phyloP scores from a whole-genome alignment of 30 jellyfish, hydroid and myxozoan species.

The Phacellophora camtschatica region DNA sequence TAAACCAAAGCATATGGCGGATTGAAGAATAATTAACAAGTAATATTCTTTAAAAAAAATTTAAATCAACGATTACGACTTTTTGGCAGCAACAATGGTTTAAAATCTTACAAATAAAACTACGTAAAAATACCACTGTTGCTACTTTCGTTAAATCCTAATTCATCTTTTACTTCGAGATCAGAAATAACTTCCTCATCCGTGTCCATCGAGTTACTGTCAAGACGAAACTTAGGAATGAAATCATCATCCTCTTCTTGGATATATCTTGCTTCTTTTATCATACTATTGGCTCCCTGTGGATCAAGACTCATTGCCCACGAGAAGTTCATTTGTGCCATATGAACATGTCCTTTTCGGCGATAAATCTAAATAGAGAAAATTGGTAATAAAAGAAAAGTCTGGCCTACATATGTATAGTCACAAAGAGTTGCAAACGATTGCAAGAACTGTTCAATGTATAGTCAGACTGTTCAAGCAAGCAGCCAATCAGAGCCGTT shows the following conservation, averaged over 20 bases:
- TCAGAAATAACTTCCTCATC: slow-evolving; percentile 64
- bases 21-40: too few species aligned
- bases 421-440: too few species aligned
- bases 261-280: slow-evolving; percentile 81
- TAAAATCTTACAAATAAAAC: too few species aligned
- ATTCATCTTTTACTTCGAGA: slow-evolving; percentile 28
- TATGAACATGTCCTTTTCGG: slow-evolving; percentile 64
- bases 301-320: slow-evolving; percentile 96
- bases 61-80: too few species aligned
- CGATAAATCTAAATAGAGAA: slow-evolving; percentile 63
- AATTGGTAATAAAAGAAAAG: neutral
- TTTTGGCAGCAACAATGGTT: too few species aligned
- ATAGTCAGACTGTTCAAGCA: too few species aligned
- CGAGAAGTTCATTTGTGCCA: slow-evolving; percentile 90
- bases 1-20: too few species aligned
- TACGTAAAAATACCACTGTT: slow-evolving; percentile 20
- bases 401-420: neutral
- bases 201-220: slow-evolving; percentile 15
- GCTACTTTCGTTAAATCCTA: slow-evolving; percentile 18
- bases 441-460: too few species aligned
- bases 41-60: too few species aligned
- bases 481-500: too few species aligned
- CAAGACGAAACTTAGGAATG: slow-evolving; percentile 38
- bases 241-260: slow-evolving; percentile 57
- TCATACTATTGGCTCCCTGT: slow-evolving; percentile 88